Evolutionary conservation across 1,140 invertebrate genomes (phyloP), one percentile per base, ranked within the genome.

Genomic region (Drosophila gunungcola): DNA sequence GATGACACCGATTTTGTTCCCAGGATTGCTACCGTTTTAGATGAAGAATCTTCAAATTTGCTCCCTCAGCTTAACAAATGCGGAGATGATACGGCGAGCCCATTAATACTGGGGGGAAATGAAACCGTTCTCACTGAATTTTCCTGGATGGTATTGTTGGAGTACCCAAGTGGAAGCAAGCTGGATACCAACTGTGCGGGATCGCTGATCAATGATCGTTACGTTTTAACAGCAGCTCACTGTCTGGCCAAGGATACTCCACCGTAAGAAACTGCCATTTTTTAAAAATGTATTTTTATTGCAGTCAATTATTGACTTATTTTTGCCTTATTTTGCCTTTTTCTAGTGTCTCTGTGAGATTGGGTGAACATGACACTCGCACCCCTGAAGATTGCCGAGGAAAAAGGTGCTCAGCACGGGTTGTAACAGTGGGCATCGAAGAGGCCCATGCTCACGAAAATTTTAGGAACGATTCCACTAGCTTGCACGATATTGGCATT

Each of bases 281-380:
- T 38, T 38, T 12, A 4, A 11, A 53, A 32, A 52, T 3, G 0
- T 36, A 21, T 3, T 11, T 52, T 3, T n/a, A 11, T 25, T 61
- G 16, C 9, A 10, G n/a, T n/a, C n/a, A n/a, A n/a, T n/a, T n/a
- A n/a, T n/a, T n/a, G n/a, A n/a, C n/a, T n/a, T n/a, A n/a, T n/a
- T n/a, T n/a, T n/a, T n/a, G n/a, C n/a, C n/a, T 49, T 3, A 64
- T 41, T 9, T 3, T 1, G 9, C 4, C 9, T 13, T 13, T 16
- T 43, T 69, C 7, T 48, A 92, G 91, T 16, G 64, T 81, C 0
- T 91, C 92, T 12, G 92, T 94, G 9, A 91, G 93, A 34, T 76
- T 94, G n/a, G 94, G 94, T 0, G 94, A 94, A 58, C 93, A 93
- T 73, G 92, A 94, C 67, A 93, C 91, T 80, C 78, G 12, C 90